phyloP scores from a whole-genome alignment of 2,888 invertebrate genomes.

The Ochropleura plecta region DNA sequence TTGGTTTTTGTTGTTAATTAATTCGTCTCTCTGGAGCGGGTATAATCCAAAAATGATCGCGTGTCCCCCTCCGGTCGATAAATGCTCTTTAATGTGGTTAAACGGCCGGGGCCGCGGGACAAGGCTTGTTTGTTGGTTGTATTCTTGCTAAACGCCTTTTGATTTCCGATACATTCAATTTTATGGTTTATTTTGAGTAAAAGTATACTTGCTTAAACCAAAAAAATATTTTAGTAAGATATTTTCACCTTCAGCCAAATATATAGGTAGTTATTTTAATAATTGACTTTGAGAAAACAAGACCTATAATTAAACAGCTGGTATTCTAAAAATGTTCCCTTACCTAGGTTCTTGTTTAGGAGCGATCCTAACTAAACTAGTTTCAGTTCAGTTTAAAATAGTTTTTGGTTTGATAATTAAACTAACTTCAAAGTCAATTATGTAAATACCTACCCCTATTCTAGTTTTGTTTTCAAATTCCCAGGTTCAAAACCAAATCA shows the following conservation, averaged over 20 bases:
- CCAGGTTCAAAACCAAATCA: background rate
- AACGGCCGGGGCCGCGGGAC: conserved; percentile 73
- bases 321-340: no score
- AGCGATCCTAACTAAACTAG: conserved; percentile 15
- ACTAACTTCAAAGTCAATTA: conserved; percentile 4
- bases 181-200: conserved; percentile 1
- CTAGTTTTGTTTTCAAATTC: conserved; percentile 5
- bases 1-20: conserved; percentile 85
- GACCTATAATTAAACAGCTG: background rate
- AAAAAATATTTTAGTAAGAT: no score
- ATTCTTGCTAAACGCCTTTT: conserved; percentile 34
- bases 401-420: conserved; percentile 7
- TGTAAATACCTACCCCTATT: background rate
- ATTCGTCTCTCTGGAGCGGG: conserved; percentile 88
- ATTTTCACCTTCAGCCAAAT: no score
- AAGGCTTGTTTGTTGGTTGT: conserved; percentile 57
- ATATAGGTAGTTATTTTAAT: background rate
- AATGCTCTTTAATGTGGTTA: conserved; percentile 87
- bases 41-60: conserved; percentile 90
- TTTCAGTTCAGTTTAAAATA: background rate
- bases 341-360: background rate
- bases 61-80: conserved; percentile 83
- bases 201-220: background rate
- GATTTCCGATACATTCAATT: background rate
- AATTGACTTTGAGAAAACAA: background rate